Evolutionary conservation across 2,113 vertebrate genomes (phyloP), one percentile per base, ranked within the genome.

Genomic region (Aphelocoma coerulescens): DNA sequence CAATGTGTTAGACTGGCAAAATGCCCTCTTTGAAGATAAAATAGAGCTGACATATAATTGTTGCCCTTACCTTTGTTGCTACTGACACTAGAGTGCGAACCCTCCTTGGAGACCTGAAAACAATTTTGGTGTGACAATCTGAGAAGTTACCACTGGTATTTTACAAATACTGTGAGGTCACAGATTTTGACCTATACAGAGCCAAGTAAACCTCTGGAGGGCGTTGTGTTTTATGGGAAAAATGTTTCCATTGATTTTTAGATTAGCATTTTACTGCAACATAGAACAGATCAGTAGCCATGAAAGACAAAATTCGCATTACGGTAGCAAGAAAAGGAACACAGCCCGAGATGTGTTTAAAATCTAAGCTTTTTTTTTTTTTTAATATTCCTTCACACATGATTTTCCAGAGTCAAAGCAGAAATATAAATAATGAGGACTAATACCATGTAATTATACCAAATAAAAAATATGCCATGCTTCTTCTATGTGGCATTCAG

Each of bases 101-200:
- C 83, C 78, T 97, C 98, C 97, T 98, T 91, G 81, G 97, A 98
- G 97, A 97, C 78, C 33, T 94, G 95, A 98, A 98, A 98, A 96
- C 96, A 98, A 98, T 98, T 98, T 98, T 97, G 77, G 96, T 96
- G 95, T 97, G 97, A 98, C 94, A 97, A 82, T 95, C 84, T 87
- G 92, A 96, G 92, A 97, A 98, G 95, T 97, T 96, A 96, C 93
- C 81, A 78, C 52, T 89, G 71, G 91, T 96, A 96, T 93, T 96
- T 97, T 95, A 96, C 88, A 92, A 98, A 97, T 97, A 97, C 97
- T 97, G 73, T 93, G 96, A 93, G 96, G 97, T 97, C 96, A 81
- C 59, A 95, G 91, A 97, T 93, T 96, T 94, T 95, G 77, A 96
- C 90, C 35, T 57, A 72, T 80, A 95, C 44, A 88, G 74, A 97